Evolutionary conservation across 2,797 vertebrate species (phyloP), one percentile per base, ranked within the genome.

Genomic region (Chelon auratus): DNA sequence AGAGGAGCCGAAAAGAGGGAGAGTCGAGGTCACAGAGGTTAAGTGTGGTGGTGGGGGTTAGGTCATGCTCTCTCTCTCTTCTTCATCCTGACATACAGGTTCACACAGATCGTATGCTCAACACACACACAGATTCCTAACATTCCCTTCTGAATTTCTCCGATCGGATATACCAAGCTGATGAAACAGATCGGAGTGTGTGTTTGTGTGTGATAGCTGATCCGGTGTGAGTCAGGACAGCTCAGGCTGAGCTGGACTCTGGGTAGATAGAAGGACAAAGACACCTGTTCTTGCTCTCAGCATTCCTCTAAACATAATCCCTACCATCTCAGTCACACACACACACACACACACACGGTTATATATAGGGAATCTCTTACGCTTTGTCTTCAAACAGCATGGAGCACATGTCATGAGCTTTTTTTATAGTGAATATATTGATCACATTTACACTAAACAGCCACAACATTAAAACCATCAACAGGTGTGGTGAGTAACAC

Each of bases 21-120:
- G 85, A 88, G 85, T 82, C 40, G 83, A 93, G 93, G 93, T 94
- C 93, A 91, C 15, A 82, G 83, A 91, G 94, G 94, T 95, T 94
- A 95, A 94, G 92, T 93, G 88, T 88, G 90, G 85, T 77, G 87
- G 82, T 56, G 70, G 83, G 78, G 89, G 81, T 88, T 80, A 91
- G 91, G 91, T 91, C 85, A 86, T 82, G 65, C 77, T 72, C 62
- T n/a, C 26, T 40, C 39, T 62, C 33, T 65, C 42, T 52, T 69
- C 47, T 76, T 76, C 65, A 63, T 83, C 57, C 33, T 60, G 63
- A 77, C n/a, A 3, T 64, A 67, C 54, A 63, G 20, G 47, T 72
- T 83, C 42, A 67, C 76, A 76, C 63, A 63, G 15, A 61, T 58
- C 2, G 2, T 17, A 37, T 30, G 0, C 58, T 9, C 4, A 50